Percentiles rank a stretch among this genome's conserved stretches.
phyloP scores from a whole-genome alignment of 2,888 invertebrate genomes.

The Opisthograptis luteolata region DNA sequence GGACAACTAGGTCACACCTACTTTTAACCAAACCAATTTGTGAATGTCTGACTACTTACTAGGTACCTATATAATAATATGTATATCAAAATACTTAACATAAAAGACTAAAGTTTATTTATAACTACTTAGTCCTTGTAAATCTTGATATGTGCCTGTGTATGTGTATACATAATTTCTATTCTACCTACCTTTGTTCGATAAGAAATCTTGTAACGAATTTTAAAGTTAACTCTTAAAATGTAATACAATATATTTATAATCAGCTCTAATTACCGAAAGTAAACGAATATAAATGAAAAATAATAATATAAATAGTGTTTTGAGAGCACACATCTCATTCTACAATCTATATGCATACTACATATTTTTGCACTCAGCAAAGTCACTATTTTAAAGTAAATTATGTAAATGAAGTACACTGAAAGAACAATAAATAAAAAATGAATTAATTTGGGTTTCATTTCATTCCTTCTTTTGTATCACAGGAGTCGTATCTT shows the following conservation, averaged over 20 bases:
- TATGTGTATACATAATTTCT: constrained; percentile 18
- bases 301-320: constrained; percentile 51
- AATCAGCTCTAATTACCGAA: constrained; percentile 14
- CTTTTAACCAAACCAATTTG: too few relatives aligned
- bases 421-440: constrained; percentile 77
- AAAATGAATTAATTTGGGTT: constrained; percentile 56
- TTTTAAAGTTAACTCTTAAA: constrained; percentile 5
- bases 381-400: constrained; percentile 81
- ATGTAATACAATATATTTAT: constrained; percentile 12
- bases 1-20: too few relatives aligned
- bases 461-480: constrained; percentile 43
- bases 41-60: neutral
- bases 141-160: constrained; percentile 26
- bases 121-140: constrained; percentile 9
- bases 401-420: constrained; percentile 70
- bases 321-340: constrained; percentile 74
- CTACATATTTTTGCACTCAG: constrained; percentile 79
- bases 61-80: too few relatives aligned
- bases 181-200: constrained; percentile 17
- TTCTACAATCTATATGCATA: constrained; percentile 53
- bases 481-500: neutral
- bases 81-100: too few relatives aligned
- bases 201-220: constrained; percentile 19
- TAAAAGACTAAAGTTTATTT: neutral
- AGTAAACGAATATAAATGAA: neutral